Conservation (phyloP, 2,113 vertebrate species). For the Clarias batrachus region DNA sequence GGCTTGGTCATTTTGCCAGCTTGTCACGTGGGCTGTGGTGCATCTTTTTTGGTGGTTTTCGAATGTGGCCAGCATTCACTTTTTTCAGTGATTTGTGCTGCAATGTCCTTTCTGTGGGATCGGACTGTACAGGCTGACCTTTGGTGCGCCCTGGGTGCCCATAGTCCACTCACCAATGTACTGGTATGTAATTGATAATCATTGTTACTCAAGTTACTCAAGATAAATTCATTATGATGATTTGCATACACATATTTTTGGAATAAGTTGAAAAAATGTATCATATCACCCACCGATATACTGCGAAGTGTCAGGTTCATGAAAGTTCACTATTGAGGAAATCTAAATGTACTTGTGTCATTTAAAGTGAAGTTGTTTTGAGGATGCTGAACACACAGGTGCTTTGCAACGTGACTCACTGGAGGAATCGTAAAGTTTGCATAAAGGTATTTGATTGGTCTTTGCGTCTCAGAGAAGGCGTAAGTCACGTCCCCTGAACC, state of each 20-base stretch:
- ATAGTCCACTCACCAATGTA: no score
- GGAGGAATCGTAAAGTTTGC: conserved; percentile 3
- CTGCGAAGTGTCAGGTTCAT: background rate
- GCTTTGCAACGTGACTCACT: conserved; percentile 14
- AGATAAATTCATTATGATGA: background rate
- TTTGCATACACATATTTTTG: background rate
- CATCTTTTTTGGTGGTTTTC: no score
- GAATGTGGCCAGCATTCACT: no score
- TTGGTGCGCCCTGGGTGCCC: no score
- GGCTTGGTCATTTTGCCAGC: no score
- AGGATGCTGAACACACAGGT: background rate
- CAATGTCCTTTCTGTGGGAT: no score
- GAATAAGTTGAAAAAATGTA: background rate
- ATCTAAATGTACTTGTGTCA: background rate
- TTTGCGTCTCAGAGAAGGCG: conserved; percentile 14
- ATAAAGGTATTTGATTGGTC: conserved; percentile 12
- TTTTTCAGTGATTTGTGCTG: no score
- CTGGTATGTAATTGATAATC: no score
- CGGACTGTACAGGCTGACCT: no score
- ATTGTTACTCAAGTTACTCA: background rate
- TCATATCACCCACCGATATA: background rate
- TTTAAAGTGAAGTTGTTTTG: conserved; percentile 6
- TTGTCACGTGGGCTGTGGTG: no score
- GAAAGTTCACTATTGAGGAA: background rate
- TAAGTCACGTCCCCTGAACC: background rate